Evolutionary conservation across 2,113 vertebrate species (phyloP).

Genomic region (Hepsetus odoe): DNA sequence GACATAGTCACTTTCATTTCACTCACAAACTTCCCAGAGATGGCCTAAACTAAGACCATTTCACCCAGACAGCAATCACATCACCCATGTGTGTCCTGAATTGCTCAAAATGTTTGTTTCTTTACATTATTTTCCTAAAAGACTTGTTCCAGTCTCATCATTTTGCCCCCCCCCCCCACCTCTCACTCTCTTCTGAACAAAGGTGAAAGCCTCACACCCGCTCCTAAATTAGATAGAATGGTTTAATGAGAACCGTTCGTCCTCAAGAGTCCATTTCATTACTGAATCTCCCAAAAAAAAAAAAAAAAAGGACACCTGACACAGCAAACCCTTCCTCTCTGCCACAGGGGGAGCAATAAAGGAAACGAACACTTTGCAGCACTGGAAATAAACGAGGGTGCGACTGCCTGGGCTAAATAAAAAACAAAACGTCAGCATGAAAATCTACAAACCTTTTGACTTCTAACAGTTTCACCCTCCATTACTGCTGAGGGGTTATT

Average conservation of each 20-base stretch:
- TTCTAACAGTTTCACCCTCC: constrained; percentile 32
- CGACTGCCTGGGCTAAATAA: neutral
- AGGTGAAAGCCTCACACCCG: neutral
- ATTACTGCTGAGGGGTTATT: neutral
- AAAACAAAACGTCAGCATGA: constrained; percentile 51
- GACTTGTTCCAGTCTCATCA: neutral
- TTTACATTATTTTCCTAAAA: neutral
- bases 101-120: neutral
- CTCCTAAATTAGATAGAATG: neutral
- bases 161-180: constrained; percentile 55
- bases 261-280: constrained; percentile 58
- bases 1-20: too few species aligned
- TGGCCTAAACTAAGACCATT: too few species aligned
- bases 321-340: constrained; percentile 64
- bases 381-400: neutral
- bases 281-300: constrained; percentile 57
- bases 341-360: constrained; percentile 60
- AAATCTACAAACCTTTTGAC: constrained; percentile 47
- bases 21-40: too few species aligned
- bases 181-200: neutral
- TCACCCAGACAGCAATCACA: too few species aligned
- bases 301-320: constrained; percentile 60
- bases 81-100: neutral
- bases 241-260: neutral
- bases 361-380: constrained; percentile 5